These are phyloP conservation scores for Dendrolimus houi DNA, from an alignment of 2,888 invertebrate genomes.

Conservation along the genomic window DNA sequence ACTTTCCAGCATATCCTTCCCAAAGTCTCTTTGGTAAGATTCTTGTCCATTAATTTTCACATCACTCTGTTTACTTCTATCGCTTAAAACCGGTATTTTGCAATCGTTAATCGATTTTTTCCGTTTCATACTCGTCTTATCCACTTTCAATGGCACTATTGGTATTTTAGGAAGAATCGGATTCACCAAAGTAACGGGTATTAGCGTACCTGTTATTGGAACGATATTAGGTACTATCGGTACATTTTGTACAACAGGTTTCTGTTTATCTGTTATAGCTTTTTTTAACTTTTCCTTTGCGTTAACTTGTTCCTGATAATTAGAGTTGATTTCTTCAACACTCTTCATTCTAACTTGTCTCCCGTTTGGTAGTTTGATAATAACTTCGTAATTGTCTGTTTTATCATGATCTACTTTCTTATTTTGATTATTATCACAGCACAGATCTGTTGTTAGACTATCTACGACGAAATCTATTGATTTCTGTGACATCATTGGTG, in stretches of 20 bases:
- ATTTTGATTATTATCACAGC: conserved; percentile 19
- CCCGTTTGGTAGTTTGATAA: conserved; percentile 54
- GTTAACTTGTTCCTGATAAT: conserved; percentile 14
- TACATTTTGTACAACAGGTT: conserved; percentile 20
- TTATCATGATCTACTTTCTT: conserved; percentile 11
- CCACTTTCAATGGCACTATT: conserved; percentile 30
- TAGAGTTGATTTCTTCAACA: conserved; percentile 27
- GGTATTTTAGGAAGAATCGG: conserved; percentile 36
- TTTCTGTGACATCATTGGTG: conserved; percentile 65
- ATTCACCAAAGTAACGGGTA: conserved; percentile 42
- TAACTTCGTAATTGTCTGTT: conserved; percentile 51
- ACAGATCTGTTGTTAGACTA: conserved; percentile 43
- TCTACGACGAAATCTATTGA: conserved; percentile 64
- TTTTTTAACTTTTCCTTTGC: conserved; percentile 46
- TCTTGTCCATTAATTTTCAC: background rate
- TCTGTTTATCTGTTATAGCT: conserved; percentile 38
- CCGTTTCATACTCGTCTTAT: conserved; percentile 20
- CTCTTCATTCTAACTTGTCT: conserved; percentile 52
- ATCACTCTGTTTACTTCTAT: conserved; percentile 3
- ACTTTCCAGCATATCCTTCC: conserved; percentile 26
- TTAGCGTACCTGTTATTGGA: conserved; percentile 41
- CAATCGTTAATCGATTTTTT: conserved; percentile 5
- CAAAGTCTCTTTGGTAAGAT: conserved; percentile 4
- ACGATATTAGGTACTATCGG: conserved; percentile 22
- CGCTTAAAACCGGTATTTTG: conserved; percentile 10